phyloP scores from a whole-genome alignment of 2,797 vertebrate species.

The Phrynocephalus forsythii region DNA sequence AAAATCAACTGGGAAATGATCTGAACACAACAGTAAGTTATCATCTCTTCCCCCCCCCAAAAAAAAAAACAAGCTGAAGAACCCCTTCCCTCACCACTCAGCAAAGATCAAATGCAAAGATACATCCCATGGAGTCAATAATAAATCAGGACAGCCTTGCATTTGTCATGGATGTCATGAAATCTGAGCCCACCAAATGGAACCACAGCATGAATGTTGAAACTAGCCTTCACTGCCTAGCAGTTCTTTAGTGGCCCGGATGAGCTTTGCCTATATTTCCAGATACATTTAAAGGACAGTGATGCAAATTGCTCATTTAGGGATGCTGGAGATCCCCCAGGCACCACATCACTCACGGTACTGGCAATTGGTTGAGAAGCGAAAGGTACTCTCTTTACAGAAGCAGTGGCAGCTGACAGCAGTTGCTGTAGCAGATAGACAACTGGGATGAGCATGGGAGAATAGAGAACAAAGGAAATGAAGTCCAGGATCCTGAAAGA shows the following conservation, averaged over 20 bases:
- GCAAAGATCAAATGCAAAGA: neutral
- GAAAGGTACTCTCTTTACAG: neutral
- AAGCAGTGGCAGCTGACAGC: conserved; percentile 2
- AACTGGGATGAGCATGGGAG: neutral
- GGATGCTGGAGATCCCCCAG: neutral
- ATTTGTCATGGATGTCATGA: neutral
- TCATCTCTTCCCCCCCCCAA: neutral
- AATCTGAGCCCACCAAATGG: no score
- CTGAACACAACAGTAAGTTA: neutral
- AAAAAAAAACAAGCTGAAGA: neutral
- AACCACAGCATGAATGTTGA: no score
- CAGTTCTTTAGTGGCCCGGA: neutral
- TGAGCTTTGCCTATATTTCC: neutral
- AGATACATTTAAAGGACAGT: conserved; percentile 2
- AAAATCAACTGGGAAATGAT: no score
- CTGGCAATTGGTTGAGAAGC: neutral
- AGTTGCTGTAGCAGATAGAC: neutral
- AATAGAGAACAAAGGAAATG: neutral
- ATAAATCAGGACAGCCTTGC: neutral
- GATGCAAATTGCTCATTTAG: neutral
- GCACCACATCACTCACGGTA: neutral
- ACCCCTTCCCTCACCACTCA: neutral
- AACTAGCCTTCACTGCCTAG: no score
- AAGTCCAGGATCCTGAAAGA: conserved; percentile 17
- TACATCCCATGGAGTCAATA: neutral